A percentile compares a stretch with the other conserved stretches of the same genome.
These are phyloP conservation scores for Cephalopholis sonnerati DNA, from an alignment of 2,113 vertebrate genomes.

Conservation along the genomic window DNA sequence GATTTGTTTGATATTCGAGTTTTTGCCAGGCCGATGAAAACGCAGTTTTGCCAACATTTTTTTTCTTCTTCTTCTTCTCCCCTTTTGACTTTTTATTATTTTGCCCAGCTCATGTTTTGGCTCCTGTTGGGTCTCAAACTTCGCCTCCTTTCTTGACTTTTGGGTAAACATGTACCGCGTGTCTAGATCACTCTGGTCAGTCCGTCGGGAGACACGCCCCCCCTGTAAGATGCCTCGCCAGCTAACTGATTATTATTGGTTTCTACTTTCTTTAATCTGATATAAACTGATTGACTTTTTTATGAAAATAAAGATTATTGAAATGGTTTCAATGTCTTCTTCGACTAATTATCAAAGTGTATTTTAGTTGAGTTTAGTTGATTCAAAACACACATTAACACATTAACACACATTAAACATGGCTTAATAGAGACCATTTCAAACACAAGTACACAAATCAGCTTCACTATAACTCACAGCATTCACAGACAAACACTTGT, in stretches of 20 bases:
- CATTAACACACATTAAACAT: no score
- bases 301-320: slow-evolving; percentile 85
- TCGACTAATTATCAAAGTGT: no score
- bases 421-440: no score
- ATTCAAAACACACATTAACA: no score
- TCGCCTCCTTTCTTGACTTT: slow-evolving; percentile 34
- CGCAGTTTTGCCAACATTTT: slow-evolving; percentile 57
- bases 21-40: slow-evolving; percentile 38
- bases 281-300: slow-evolving; percentile 84
- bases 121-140: slow-evolving; percentile 42
- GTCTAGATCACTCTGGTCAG: slow-evolving; percentile 31
- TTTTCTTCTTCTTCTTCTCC: not conserved
- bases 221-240: slow-evolving; percentile 75
- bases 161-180: slow-evolving; percentile 43
- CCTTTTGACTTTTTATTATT: not conserved
- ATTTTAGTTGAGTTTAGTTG: no score
- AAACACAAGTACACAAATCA: no score
- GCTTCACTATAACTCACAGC: no score
- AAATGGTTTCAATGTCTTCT: slow-evolving; percentile 44
- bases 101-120: slow-evolving; percentile 30
- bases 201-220: slow-evolving; percentile 50
- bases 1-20: slow-evolving; percentile 6
- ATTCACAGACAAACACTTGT: no score
- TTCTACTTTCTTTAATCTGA: slow-evolving; percentile 87
- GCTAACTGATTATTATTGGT: slow-evolving; percentile 75